Conservation (phyloP, 2,888 invertebrate genomes). For the Parapristionchus giblindavisi region DNA sequence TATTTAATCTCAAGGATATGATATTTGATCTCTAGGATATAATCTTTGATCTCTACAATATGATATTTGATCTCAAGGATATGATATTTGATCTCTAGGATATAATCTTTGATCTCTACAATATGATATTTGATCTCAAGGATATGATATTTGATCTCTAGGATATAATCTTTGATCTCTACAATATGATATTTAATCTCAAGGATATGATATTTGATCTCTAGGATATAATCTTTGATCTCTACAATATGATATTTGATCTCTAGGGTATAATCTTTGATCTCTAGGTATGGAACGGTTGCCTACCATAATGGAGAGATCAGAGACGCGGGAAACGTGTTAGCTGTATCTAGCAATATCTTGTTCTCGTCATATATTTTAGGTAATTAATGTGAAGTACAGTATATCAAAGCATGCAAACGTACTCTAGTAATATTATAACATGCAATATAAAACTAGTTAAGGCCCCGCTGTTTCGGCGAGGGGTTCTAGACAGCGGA, state of each 20-base stretch:
- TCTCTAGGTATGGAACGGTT: conserved; percentile 1
- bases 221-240: neutral
- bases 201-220: neutral
- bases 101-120: neutral
- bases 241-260: neutral
- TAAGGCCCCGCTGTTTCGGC: no score
- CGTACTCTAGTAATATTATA: no score
- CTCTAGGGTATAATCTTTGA: neutral
- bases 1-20: neutral
- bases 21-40: neutral
- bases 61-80: neutral
- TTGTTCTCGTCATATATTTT: conserved; percentile 27
- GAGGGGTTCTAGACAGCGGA: no score
- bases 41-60: neutral
- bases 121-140: conserved; percentile 3
- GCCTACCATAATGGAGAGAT: conserved; percentile 29
- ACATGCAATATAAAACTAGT: no score
- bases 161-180: neutral
- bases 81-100: neutral
- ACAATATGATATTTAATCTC: neutral
- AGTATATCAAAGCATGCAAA: no score
- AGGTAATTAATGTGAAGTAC: neutral
- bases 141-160: neutral
- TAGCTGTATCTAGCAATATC: neutral
- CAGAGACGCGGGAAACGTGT: neutral